Percentiles rank a stretch among this genome's conserved stretches.
phyloP scores from a whole-genome alignment of 2,113 vertebrate species.

The Zootoca vivipara region DNA sequence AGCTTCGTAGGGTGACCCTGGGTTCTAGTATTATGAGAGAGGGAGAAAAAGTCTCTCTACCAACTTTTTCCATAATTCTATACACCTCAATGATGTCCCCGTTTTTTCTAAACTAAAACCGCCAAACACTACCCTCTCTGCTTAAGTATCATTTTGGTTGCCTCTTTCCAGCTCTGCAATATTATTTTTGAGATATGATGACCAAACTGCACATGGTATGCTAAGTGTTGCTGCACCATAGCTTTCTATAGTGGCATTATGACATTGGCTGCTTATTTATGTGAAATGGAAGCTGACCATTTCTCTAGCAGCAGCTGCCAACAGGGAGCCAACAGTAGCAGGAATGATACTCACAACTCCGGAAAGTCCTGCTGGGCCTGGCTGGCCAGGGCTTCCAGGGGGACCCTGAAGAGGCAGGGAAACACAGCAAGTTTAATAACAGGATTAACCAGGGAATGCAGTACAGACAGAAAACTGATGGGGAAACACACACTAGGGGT shows the following conservation, averaged over 20 bases:
- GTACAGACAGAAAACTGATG: not conserved
- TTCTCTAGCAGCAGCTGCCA: too few species aligned
- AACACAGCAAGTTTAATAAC: not conserved
- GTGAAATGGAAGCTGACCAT: not conserved
- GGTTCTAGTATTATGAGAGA: too few species aligned
- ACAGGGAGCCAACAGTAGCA: too few species aligned
- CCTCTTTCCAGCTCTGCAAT: too few species aligned
- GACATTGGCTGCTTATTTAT: not conserved
- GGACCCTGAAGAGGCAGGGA: constrained; percentile 78
- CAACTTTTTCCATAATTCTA: too few species aligned
- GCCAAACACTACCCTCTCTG: not conserved
- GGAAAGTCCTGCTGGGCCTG: constrained; percentile 85
- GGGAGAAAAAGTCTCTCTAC: too few species aligned
- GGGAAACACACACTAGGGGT: not conserved
- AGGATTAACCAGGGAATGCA: not conserved
- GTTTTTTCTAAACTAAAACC: too few species aligned
- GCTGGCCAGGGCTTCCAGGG: constrained; percentile 83
- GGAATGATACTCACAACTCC: constrained; percentile 81
- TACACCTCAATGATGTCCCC: too few species aligned
- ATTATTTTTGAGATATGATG: not conserved
- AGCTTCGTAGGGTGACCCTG: too few species aligned
- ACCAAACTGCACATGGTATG: not conserved
- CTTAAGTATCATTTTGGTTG: not conserved
- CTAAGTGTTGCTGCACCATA: not conserved
- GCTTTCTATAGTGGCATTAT: not conserved